These are phyloP conservation scores for Gavialis gangeticus DNA, from an alignment of 2,113 vertebrate genomes.

Conservation along the genomic window DNA sequence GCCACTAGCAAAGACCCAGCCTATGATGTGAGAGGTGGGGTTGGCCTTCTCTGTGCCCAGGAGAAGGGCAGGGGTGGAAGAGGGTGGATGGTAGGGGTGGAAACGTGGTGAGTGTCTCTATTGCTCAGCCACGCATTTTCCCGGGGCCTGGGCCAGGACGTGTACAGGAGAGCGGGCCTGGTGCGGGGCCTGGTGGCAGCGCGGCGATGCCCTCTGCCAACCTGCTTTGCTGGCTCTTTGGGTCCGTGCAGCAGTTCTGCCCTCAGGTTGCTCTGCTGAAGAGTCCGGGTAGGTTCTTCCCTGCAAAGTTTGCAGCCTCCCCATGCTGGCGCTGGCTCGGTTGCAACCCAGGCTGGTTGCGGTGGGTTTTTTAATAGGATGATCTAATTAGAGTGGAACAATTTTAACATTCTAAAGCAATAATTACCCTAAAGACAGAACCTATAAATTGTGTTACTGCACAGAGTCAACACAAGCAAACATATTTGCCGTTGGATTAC, in stretches of 20 bases:
- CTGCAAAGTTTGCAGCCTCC: not conserved
- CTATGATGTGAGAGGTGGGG: not conserved
- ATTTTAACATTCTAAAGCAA: slow-evolving; percentile 76
- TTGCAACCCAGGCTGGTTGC: slow-evolving; percentile 28
- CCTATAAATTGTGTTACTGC: slow-evolving; percentile 70
- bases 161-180: not conserved
- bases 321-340: not conserved
- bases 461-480: slow-evolving; percentile 73
- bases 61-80: too few relatives aligned
- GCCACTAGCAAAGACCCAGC: not conserved
- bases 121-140: not conserved
- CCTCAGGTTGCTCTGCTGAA: accelerated
- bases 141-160: not conserved
- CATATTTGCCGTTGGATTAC: slow-evolving; percentile 67
- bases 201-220: not conserved
- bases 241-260: not conserved
- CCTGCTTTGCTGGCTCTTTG: not conserved
- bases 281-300: accelerated
- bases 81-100: not conserved
- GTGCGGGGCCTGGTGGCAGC: not conserved
- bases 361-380: slow-evolving; percentile 63
- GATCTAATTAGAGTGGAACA: slow-evolving; percentile 71
- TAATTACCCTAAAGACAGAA: slow-evolving; percentile 77
- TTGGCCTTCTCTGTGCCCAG: not conserved
- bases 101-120: not conserved